Percentiles rank a stretch among this genome's conserved stretches.
Evolutionary conservation across 2,113 vertebrate genomes (phyloP).

Genomic region (Callionymus lyra): DNA sequence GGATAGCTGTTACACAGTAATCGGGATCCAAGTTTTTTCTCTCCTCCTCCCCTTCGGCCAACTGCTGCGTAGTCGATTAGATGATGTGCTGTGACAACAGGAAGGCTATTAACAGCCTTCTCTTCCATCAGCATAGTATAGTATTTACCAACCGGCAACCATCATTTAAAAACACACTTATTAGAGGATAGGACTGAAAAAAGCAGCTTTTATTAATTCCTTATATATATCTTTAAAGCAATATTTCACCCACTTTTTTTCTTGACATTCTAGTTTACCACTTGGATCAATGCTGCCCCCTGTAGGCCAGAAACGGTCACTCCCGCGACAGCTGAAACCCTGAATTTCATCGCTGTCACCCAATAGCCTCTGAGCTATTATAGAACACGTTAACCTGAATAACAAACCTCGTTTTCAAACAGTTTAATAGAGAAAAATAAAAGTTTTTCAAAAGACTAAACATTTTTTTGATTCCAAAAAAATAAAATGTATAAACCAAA

Average conservation of each 20-base stretch:
- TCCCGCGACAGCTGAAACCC: neutral
- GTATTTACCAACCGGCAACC: neutral
- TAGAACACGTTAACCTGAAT: neutral
- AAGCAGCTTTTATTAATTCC: too few species aligned
- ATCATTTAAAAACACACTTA: too few species aligned
- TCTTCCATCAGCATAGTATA: conserved; percentile 33
- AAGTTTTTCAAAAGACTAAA: too few species aligned
- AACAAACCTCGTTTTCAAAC: neutral
- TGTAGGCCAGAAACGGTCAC: conserved; percentile 16
- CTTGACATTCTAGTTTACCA: too few species aligned
- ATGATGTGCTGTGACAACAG: conserved; percentile 49
- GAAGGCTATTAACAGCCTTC: conserved; percentile 42
- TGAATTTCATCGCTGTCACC: neutral
- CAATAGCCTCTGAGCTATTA: neutral
- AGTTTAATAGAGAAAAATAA: too few species aligned
- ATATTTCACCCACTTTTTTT: too few species aligned
- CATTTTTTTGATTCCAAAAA: too few species aligned
- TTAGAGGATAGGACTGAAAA: too few species aligned
- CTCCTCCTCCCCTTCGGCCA: conserved; percentile 30
- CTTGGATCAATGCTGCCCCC: conserved; percentile 56
- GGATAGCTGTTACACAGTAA: conserved; percentile 36
- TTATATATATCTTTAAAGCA: too few species aligned
- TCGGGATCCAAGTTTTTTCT: conserved; percentile 34
- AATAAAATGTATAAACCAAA: too few species aligned
- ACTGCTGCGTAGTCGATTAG: conserved; percentile 47